Evolutionary conservation across 2,888 invertebrate species (phyloP).

Genomic region (Zygogramma bicolorata): DNA sequence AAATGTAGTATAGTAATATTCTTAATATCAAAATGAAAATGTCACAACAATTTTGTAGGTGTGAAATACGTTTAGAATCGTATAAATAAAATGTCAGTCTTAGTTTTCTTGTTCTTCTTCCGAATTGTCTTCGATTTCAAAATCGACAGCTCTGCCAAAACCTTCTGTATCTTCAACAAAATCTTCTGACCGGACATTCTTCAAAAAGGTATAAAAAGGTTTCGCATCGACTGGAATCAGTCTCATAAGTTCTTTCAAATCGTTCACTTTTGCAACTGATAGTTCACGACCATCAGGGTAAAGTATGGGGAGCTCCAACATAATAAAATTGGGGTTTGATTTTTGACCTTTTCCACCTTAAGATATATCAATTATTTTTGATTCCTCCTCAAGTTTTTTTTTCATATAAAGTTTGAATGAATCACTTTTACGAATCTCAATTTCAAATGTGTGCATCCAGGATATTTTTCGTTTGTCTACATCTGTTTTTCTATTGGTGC

Average conservation of each 20-base stretch:
- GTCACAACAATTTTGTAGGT: background rate
- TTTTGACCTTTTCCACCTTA: slow-evolving; percentile 1
- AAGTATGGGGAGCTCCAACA: background rate
- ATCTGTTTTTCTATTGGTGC: slow-evolving; percentile 24
- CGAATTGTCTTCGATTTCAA: slow-evolving; percentile 17
- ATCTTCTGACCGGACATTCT: slow-evolving; percentile 4
- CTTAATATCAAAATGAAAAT: background rate
- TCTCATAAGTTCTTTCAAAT: slow-evolving; percentile 10
- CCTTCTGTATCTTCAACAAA: slow-evolving; percentile 23
- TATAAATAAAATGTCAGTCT: background rate
- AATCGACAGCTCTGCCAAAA: slow-evolving; percentile 18
- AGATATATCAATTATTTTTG: background rate
- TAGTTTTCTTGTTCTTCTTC: background rate
- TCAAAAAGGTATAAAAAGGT: slow-evolving; percentile 22
- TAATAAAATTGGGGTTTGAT: background rate
- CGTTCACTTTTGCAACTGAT: background rate
- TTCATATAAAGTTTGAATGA: slow-evolving; percentile 16
- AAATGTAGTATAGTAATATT: background rate
- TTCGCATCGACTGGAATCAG: slow-evolving; percentile 15
- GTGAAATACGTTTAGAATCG: background rate
- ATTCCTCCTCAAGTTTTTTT: background rate
- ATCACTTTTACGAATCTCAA: slow-evolving; percentile 31
- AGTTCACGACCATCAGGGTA: slow-evolving; percentile 6
- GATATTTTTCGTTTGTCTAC: slow-evolving; percentile 30
- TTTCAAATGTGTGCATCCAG: slow-evolving; percentile 35